phyloP scores from a whole-genome alignment of 2,888 invertebrate species.

The Leptodirus hochenwartii region DNA sequence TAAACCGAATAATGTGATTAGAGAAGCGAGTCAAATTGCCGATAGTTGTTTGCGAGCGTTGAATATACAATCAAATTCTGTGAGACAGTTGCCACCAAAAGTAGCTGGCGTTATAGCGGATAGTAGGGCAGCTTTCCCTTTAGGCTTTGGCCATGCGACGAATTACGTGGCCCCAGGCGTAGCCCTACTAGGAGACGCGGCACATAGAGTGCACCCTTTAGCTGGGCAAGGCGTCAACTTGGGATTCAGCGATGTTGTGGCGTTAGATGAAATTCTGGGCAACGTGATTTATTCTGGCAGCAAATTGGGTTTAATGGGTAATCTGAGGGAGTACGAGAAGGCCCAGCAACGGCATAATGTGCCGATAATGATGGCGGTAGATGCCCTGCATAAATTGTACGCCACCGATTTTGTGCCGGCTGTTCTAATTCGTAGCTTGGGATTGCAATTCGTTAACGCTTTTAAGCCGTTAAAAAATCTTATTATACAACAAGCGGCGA shows the following conservation, averaged over 20 bases:
- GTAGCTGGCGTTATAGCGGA: slow-evolving; percentile 35
- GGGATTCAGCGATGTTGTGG: slow-evolving; percentile 82
- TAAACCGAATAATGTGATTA: slow-evolving; percentile 33
- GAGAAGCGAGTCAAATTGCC: slow-evolving; percentile 34
- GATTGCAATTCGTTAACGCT: slow-evolving; percentile 65
- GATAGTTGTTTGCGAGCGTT: slow-evolving; percentile 27
- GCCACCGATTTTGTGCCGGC: slow-evolving; percentile 51
- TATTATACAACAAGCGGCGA: too few relatives aligned
- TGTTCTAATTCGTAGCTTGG: slow-evolving; percentile 64
- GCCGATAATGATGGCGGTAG: slow-evolving; percentile 73
- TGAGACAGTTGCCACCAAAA: slow-evolving; percentile 42
- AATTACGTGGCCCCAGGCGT: slow-evolving; percentile 68
- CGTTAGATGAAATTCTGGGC: slow-evolving; percentile 50
- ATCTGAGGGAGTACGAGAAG: slow-evolving; percentile 71
- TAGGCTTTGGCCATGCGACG: slow-evolving; percentile 79
- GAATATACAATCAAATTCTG: slow-evolving; percentile 23
- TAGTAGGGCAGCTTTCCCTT: slow-evolving; percentile 76
- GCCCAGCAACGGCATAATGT: slow-evolving; percentile 70
- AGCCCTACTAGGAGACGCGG: slow-evolving; percentile 77
- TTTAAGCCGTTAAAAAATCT: slow-evolving; percentile 55
- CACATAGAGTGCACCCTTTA: slow-evolving; percentile 84
- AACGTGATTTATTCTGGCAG: slow-evolving; percentile 55
- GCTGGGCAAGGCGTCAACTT: slow-evolving; percentile 98
- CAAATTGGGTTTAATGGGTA: slow-evolving; percentile 45
- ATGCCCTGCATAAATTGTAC: slow-evolving; percentile 74